Evolutionary conservation across 2,888 invertebrate species (phyloP), one percentile per base, ranked within the genome.

Genomic region (Nomada ferruginata): DNA sequence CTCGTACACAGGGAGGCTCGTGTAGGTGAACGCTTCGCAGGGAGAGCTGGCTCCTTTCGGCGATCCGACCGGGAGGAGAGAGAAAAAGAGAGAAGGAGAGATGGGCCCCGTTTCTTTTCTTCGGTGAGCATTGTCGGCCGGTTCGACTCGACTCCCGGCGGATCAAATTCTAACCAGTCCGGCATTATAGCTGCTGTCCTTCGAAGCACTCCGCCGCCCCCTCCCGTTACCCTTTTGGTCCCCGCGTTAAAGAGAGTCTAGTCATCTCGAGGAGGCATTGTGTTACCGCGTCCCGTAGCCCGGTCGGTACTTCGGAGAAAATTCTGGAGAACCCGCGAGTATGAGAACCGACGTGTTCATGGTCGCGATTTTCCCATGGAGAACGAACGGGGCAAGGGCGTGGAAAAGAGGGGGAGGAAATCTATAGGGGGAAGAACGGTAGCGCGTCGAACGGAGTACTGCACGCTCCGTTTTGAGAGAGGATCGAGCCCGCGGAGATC

Each of bases 131-230:
- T 92, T 92, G 92, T 91, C 89, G 89, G 88, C 85, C 85, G 89
- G 91, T 90, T 91, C 87, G 90, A 88, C 90, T 92, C 91, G 91
- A 91, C 91, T 92, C 90, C 89, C 91, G 91, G 88, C 90, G 92
- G 92, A 93, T 93, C 93, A 92, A 93, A 93, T 93, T 93, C 92
- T 93, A 93, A 93, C 93, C 92, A 92, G 93, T 93, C 89, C 90
- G 88, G 91, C 91, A 92, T 92, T 92, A 92, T 92, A 92, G 92
- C 91, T 85, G 91, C 87, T 92, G 93, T 92, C 93, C 93, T 92
- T 92, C 92, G 88, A 68, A 86, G 84, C 36, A 85, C 89, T 88
- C 89, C 89, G 86, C 88, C 85, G 85, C 85, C 87, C 87, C 82
- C 78, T 79, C 82, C 78, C 82, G 76, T 61, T 78, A 66, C 76